These are phyloP conservation scores for Oceanites oceanicus DNA, from an alignment of 2,113 vertebrate genomes.

Conservation along the genomic window DNA sequence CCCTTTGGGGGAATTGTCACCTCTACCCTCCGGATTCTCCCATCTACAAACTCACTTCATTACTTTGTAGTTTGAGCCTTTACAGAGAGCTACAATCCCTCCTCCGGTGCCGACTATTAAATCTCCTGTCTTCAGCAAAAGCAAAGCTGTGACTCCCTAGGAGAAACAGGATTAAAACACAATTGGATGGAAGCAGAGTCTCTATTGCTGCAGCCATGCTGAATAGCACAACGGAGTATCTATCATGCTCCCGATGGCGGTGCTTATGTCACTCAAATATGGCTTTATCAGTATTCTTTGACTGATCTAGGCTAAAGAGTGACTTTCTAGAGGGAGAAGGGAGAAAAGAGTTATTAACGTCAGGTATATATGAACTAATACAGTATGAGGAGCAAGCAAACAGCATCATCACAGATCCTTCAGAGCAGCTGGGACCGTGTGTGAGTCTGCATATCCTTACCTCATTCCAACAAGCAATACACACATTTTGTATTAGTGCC, in stretches of 20 bases:
- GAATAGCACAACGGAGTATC: not conserved
- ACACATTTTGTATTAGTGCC: not conserved
- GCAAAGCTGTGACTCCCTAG: slow-evolving; percentile 83
- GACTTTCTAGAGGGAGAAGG: not conserved
- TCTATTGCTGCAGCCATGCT: not conserved
- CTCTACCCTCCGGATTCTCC: not conserved
- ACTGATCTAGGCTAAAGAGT: not conserved
- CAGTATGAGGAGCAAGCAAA: not conserved
- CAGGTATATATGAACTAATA: not conserved
- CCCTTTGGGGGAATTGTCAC: not conserved
- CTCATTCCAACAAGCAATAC: not conserved
- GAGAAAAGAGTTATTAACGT: not conserved
- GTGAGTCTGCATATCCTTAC: not conserved
- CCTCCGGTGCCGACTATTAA: slow-evolving; percentile 85
- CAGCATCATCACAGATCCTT: not conserved
- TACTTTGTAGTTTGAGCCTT: slow-evolving; percentile 78
- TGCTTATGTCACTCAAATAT: not conserved
- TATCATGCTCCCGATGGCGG: not conserved
- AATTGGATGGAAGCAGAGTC: not conserved
- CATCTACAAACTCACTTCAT: slow-evolving; percentile 78
- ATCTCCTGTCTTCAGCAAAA: slow-evolving; percentile 77
- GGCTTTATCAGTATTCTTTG: not conserved
- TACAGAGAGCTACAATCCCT: slow-evolving; percentile 82
- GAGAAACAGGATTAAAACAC: not conserved
- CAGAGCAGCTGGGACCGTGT: not conserved